Evolutionary conservation across 2,113 vertebrate species (phyloP).

Genomic region (Vulpes ferrilata): DNA sequence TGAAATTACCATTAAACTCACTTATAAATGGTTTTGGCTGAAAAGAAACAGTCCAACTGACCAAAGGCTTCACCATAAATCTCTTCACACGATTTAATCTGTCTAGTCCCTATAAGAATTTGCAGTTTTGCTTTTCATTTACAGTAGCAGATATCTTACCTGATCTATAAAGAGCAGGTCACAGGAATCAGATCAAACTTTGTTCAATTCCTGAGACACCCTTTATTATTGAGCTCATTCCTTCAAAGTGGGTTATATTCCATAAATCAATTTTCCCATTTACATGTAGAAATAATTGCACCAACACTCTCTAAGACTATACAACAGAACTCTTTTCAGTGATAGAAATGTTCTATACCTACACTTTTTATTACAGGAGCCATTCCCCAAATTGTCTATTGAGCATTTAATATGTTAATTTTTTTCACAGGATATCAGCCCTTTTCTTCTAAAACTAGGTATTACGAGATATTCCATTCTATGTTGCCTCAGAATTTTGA

Average conservation of each 20-base stretch:
- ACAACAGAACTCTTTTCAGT: neutral
- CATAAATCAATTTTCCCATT: neutral
- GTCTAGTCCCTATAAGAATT: neutral
- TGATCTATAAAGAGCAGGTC: neutral
- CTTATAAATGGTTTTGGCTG: neutral
- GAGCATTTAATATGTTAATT: neutral
- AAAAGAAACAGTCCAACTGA: neutral
- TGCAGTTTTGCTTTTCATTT: neutral
- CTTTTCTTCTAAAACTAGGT: neutral
- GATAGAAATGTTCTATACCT: neutral
- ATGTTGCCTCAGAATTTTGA: neutral
- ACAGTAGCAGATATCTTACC: neutral
- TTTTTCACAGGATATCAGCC: neutral
- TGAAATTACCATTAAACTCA: neutral
- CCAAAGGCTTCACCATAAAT: neutral
- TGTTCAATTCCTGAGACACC: neutral
- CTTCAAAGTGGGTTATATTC: neutral
- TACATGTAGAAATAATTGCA: neutral
- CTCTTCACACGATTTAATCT: neutral
- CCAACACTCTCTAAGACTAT: neutral
- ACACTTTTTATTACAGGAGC: fast-evolving
- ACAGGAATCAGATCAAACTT: neutral
- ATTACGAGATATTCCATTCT: neutral
- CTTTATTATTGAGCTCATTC: neutral
- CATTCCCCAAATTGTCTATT: neutral